phyloP scores from a whole-genome alignment of 2,888 invertebrate genomes.

The Heliothis peltigera region DNA sequence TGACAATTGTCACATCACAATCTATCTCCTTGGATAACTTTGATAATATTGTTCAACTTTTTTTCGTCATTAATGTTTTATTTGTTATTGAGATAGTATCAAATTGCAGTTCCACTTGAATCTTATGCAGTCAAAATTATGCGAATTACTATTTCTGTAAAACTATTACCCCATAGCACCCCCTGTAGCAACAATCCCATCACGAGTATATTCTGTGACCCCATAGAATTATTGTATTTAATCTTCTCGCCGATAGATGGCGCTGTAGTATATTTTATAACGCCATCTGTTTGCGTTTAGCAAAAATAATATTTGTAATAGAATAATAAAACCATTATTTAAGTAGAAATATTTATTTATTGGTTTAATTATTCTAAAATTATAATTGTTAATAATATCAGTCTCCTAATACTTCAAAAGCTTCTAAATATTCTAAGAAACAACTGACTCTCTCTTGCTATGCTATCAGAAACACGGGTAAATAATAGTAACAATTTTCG shows the following conservation, averaged over 20 bases:
- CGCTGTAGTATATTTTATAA: conserved; percentile 1
- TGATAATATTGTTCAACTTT: no score
- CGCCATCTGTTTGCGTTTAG: conserved; percentile 41
- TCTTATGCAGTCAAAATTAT: conserved; percentile 22
- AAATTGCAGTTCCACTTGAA: not conserved
- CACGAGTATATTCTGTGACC: conserved; percentile 15
- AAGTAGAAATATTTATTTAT: conserved; percentile 6
- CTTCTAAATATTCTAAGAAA: conserved; percentile 25
- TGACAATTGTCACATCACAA: no score
- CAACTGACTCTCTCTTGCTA: conserved; percentile 35
- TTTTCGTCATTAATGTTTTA: no score
- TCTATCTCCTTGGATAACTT: no score
- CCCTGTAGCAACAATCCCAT: conserved; percentile 42
- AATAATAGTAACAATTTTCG: conserved; percentile 35
- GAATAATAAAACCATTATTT: conserved; percentile 37
- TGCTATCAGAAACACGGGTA: conserved; percentile 32
- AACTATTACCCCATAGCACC: conserved; percentile 49
- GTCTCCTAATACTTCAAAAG: conserved; percentile 32
- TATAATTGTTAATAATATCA: conserved; percentile 20
- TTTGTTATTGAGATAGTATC: not conserved
- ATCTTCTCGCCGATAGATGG: conserved; percentile 45
- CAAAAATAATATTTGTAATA: conserved; percentile 31
- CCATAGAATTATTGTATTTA: conserved; percentile 28
- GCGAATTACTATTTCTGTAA: conserved; percentile 24
- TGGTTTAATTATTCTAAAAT: conserved; percentile 33